Evolutionary conservation across 2,888 invertebrate genomes (phyloP).

Genomic region (Campoletis raptor): DNA sequence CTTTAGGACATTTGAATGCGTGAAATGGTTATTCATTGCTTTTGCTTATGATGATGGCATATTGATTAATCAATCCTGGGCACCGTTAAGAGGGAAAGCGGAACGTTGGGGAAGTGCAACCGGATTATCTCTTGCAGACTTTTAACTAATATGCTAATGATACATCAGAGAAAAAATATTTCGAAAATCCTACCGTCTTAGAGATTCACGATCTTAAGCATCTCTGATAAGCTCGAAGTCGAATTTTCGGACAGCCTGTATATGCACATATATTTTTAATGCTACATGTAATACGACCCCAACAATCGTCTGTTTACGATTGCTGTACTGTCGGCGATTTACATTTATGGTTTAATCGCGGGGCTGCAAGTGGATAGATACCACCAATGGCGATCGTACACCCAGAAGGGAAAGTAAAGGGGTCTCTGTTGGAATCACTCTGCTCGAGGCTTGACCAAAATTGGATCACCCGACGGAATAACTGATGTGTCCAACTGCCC

Average conservation of each 20-base stretch:
- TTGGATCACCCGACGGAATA: constrained; percentile 57
- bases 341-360: constrained; percentile 61
- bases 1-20: not conserved
- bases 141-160: not conserved
- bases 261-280: constrained; percentile 14
- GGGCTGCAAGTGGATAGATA: constrained; percentile 10
- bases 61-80: not conserved
- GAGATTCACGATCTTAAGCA: not conserved
- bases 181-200: not conserved
- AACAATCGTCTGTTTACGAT: constrained; percentile 39
- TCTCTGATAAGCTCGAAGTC: not conserved
- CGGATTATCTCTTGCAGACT: not conserved
- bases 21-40: not conserved
- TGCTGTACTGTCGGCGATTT: constrained; percentile 40
- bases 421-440: not conserved
- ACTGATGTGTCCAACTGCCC: constrained; percentile 49
- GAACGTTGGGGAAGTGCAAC: not conserved
- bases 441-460: constrained; percentile 50
- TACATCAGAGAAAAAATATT: not conserved
- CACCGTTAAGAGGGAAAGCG: not conserved
- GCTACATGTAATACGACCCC: not conserved
- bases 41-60: not conserved
- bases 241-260: not conserved
- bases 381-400: constrained; percentile 24
- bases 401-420: constrained; percentile 23